phyloP scores from a whole-genome alignment of 2,888 invertebrate species.

The Vandiemenella viatica region DNA sequence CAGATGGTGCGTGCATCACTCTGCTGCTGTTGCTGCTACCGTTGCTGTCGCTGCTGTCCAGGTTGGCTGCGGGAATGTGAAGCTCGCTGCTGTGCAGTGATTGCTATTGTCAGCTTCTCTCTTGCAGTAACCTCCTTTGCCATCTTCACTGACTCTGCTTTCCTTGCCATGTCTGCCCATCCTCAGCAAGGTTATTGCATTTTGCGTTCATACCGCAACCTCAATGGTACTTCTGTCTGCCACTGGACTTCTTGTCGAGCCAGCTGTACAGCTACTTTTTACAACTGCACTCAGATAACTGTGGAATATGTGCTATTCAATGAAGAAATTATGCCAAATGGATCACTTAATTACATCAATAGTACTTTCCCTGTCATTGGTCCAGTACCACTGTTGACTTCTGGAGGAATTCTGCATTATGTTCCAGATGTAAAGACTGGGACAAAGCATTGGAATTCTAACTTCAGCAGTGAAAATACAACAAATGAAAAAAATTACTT shows the following conservation, averaged over 20 bases:
- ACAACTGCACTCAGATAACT: conserved; percentile 22
- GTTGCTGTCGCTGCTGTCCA: conserved; percentile 2
- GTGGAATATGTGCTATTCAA: conserved; percentile 16
- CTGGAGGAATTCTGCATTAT: neutral
- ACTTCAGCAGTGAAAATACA: neutral
- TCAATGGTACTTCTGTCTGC: conserved; percentile 22
- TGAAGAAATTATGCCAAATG: neutral
- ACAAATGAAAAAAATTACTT: neutral
- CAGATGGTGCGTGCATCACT: neutral
- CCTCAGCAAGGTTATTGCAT: conserved; percentile 16
- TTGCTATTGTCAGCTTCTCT: conserved; percentile 15
- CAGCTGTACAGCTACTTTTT: conserved; percentile 23
- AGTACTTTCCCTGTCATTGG: neutral
- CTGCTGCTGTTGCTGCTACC: neutral
- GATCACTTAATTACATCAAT: neutral
- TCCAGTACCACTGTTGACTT: neutral
- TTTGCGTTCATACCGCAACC: conserved; percentile 6
- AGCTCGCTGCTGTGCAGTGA: conserved; percentile 15
- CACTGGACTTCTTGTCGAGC: conserved; percentile 25
- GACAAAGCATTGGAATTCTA: neutral
- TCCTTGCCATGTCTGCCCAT: conserved; percentile 19
- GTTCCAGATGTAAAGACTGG: neutral
- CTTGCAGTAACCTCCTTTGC: conserved; percentile 14
- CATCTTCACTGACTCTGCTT: conserved; percentile 21
- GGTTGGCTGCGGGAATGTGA: conserved; percentile 16